A percentile compares a stretch with the other conserved stretches of the same genome.
These are phyloP conservation scores for Heptranchias perlo DNA, from an alignment of 2,113 vertebrate species.

Conservation along the genomic window DNA sequence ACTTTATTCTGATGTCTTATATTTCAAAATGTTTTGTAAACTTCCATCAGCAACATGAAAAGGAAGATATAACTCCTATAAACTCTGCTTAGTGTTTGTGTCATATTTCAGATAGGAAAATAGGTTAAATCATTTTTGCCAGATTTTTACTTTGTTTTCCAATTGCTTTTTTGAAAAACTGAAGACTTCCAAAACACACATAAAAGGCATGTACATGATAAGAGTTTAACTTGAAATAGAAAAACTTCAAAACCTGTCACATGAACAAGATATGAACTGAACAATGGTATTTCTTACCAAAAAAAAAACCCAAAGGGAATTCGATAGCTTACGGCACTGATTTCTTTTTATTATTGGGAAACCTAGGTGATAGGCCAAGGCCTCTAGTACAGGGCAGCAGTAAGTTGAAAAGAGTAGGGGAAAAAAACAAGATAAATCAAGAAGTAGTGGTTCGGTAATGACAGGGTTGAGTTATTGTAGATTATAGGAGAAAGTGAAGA, in stretches of 20 bases:
- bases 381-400: neutral
- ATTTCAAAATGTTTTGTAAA: neutral
- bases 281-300: neutral
- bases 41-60: neutral
- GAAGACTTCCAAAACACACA: neutral
- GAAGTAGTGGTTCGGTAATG: too few species aligned
- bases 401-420: neutral
- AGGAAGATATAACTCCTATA: neutral
- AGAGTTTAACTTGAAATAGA: neutral
- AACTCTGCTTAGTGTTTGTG: neutral
- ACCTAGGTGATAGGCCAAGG: neutral
- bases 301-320: neutral
- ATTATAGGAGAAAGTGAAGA: too few species aligned
- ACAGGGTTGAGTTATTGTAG: too few species aligned
- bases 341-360: neutral
- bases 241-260: neutral
- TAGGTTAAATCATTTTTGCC: neutral
- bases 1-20: neutral
- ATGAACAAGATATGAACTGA: neutral
- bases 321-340: neutral
- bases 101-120: neutral
- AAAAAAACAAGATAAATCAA: too few species aligned
- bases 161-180: neutral
- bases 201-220: neutral
- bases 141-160: neutral